These are phyloP conservation scores for Eumerus sabulonum DNA, from an alignment of 2,888 invertebrate genomes.

Conservation along the genomic window DNA sequence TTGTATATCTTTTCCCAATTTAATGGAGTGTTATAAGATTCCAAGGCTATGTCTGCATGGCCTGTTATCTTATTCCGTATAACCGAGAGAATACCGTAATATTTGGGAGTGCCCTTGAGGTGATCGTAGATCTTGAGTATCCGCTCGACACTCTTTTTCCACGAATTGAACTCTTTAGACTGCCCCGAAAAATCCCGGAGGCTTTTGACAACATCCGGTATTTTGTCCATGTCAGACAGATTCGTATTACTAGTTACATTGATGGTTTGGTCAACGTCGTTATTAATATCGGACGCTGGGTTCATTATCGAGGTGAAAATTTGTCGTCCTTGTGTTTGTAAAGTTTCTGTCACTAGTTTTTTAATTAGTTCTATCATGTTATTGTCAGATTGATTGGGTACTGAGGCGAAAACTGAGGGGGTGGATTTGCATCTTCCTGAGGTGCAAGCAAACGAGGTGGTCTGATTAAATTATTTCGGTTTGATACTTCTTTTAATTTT, in stretches of 20 bases:
- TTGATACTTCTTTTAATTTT: too few relatives aligned
- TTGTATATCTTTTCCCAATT: too few relatives aligned
- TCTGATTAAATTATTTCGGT: too few relatives aligned
- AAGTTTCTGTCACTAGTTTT: conserved; percentile 1
- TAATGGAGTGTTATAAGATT: conserved; percentile 19
- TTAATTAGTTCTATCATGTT: background rate
- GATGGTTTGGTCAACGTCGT: too few relatives aligned
- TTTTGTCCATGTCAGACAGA: conserved; percentile 8
- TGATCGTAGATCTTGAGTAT: conserved; percentile 23
- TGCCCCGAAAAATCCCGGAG: conserved; percentile 11
- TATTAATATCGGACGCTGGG: background rate
- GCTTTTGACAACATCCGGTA: background rate
- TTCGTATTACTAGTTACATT: conserved; percentile 14
- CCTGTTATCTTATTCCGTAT: conserved; percentile 22
- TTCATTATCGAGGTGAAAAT: background rate
- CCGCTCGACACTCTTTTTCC: conserved; percentile 24
- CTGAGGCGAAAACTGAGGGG: too few relatives aligned
- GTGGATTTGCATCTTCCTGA: too few relatives aligned
- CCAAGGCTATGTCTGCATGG: conserved; percentile 15
- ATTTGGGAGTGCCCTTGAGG: conserved; percentile 24
- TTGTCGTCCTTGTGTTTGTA: conserved; percentile 2
- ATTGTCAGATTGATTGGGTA: too few relatives aligned
- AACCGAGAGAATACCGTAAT: conserved; percentile 14
- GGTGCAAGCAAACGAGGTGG: too few relatives aligned
- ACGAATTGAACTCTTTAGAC: conserved; percentile 9